Conservation (phyloP, 2,888 invertebrate genomes). For the Erebia palarica region DNA sequence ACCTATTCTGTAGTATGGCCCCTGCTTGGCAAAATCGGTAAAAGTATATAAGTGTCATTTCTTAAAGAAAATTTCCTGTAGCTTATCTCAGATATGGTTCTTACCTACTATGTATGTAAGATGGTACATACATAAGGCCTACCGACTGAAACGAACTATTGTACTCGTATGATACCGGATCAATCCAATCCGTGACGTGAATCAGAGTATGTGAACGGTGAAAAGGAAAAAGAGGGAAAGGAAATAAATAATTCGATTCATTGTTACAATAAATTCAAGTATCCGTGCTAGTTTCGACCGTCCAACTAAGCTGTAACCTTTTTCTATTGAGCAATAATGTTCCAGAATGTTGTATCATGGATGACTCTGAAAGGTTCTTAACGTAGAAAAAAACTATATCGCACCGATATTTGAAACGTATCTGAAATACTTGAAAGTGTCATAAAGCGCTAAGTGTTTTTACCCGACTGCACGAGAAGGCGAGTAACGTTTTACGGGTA, state of each 20-base stretch:
- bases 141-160: neutral
- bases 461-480: too few relatives aligned
- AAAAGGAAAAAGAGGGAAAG: slow-evolving; percentile 7
- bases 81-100: too few relatives aligned
- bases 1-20: too few relatives aligned
- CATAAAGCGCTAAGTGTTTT: too few relatives aligned
- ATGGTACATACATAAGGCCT: neutral
- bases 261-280: slow-evolving; percentile 24
- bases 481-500: too few relatives aligned
- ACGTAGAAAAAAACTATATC: neutral
- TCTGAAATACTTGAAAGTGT: too few relatives aligned
- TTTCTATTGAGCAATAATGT: neutral
- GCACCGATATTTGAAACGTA: too few relatives aligned
- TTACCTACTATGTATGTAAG: neutral
- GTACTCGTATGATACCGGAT: neutral
- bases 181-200: slow-evolving; percentile 5
- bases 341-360: too few relatives aligned
- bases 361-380: neutral
- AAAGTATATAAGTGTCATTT: too few relatives aligned
- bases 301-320: slow-evolving; percentile 6
- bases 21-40: too few relatives aligned
- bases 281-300: neutral
- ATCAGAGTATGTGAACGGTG: neutral
- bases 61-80: too few relatives aligned
- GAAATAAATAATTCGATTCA: slow-evolving; percentile 23